phyloP scores from a whole-genome alignment of 2,797 vertebrate species.

The Diplodus puntazzo region DNA sequence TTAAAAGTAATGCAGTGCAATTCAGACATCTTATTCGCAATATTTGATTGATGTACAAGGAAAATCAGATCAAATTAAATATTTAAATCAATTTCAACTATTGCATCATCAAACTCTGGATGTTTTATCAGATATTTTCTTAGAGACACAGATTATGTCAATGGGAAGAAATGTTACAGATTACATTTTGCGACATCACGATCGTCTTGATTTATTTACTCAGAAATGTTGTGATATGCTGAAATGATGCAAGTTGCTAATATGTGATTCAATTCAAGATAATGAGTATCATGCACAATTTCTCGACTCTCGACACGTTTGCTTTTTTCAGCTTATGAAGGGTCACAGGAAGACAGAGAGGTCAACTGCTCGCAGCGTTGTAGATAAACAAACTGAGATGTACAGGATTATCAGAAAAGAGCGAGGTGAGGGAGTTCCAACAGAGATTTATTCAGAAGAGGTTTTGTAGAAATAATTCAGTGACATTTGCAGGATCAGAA shows the following conservation, averaged over 20 bases:
- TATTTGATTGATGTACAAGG: neutral
- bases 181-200: neutral
- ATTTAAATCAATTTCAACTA: neutral
- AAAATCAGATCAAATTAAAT: neutral
- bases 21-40: neutral
- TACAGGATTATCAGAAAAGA: neutral
- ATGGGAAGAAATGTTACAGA: too few species aligned
- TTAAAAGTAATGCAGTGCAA: neutral
- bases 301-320: neutral
- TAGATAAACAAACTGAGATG: neutral
- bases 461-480: neutral
- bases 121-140: slow-evolving; percentile 2
- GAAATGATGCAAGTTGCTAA: neutral
- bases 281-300: neutral
- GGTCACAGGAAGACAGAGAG: neutral
- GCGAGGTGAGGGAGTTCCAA: neutral
- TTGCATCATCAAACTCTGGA: neutral
- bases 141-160: neutral
- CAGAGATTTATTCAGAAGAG: neutral
- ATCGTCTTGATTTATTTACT: neutral
- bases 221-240: slow-evolving; percentile 6
- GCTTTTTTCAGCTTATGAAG: neutral
- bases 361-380: neutral
- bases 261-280: neutral
- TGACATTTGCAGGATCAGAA: neutral